phyloP scores from a whole-genome alignment of 2,888 invertebrate species.

The Cataglyphis altisquamis region DNA sequence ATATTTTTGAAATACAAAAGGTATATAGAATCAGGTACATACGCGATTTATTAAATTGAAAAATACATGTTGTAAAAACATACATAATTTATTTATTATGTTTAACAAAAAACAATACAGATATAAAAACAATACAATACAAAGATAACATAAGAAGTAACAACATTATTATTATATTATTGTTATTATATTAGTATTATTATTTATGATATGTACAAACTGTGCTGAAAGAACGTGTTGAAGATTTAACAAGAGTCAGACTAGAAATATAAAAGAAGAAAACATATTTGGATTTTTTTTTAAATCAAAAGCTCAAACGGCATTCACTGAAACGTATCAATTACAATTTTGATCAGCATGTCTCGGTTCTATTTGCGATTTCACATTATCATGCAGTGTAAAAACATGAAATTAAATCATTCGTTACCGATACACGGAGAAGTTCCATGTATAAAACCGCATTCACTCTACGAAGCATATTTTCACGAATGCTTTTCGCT shows the following conservation, averaged over 20 bases:
- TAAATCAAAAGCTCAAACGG: neutral
- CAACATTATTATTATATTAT: conserved; percentile 43
- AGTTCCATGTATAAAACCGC: conserved; percentile 50
- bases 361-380: neutral
- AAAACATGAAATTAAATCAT: conserved; percentile 15
- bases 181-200: too few species aligned
- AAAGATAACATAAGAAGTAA: conserved; percentile 58
- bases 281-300: neutral
- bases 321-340: conserved; percentile 51
- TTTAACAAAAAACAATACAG: conserved; percentile 40
- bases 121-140: conserved; percentile 42
- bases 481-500: neutral
- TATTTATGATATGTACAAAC: conserved; percentile 54
- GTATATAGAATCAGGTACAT: conserved; percentile 60
- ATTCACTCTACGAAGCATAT: conserved; percentile 41
- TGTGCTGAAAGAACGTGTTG: conserved; percentile 49
- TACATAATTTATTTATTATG: conserved; percentile 44
- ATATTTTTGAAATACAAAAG: neutral
- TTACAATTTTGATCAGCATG: conserved; percentile 50
- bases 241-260: conserved; percentile 67
- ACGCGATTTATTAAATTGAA: conserved; percentile 63
- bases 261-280: conserved; percentile 68
- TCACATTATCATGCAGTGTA: neutral
- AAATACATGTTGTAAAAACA: conserved; percentile 44
- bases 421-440: neutral